phyloP scores from a whole-genome alignment of 2,113 vertebrate species.

The Rissa tridactyla region DNA sequence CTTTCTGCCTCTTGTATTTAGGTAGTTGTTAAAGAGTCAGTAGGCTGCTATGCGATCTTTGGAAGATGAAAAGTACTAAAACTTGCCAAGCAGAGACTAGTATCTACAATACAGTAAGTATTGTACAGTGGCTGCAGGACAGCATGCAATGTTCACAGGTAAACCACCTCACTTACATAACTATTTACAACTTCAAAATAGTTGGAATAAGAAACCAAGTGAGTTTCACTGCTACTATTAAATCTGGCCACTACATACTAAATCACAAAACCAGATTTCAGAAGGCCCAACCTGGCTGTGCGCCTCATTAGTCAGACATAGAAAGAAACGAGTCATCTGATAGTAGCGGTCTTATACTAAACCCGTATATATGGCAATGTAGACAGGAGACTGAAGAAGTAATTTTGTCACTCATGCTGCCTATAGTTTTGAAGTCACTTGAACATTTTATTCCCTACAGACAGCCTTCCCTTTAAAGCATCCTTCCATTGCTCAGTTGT shows the following conservation, averaged over 20 bases:
- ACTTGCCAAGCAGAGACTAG: background rate
- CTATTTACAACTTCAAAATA: background rate
- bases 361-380: accelerated
- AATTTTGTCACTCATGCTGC: background rate
- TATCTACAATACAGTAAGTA: background rate
- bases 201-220: background rate
- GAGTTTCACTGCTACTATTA: background rate
- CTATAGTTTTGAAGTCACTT: background rate
- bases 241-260: background rate
- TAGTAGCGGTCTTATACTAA: background rate
- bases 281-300: background rate
- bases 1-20: background rate
- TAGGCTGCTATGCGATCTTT: background rate
- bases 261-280: background rate
- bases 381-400: background rate
- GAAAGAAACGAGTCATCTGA: background rate
- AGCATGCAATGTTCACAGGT: background rate
- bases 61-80: background rate
- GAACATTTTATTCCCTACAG: background rate
- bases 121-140: background rate
- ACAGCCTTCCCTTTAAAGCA: background rate
- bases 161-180: background rate
- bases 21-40: background rate
- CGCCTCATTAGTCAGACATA: background rate
- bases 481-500: background rate